Base-by-base conservation (phyloP, 2,797 vertebrate genomes). In the Poecile montanus region DNA sequence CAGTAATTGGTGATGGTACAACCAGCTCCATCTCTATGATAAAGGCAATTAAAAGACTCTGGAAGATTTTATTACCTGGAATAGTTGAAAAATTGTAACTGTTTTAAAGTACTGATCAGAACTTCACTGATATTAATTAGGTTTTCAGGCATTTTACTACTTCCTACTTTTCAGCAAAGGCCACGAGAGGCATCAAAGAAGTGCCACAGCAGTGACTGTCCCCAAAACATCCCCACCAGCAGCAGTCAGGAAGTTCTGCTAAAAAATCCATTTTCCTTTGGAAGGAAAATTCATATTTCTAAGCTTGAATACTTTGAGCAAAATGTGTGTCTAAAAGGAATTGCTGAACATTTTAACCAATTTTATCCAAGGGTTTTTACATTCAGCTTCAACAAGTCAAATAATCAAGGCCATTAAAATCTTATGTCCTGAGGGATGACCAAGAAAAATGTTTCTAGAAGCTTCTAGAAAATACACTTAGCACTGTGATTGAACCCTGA, bases 401-500 rank as follows among this genome's bases (percentile, higher is more conserved):
- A 78, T 54, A 67, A 90, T 70, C 48, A 57, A 78, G 63, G 70
- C 85, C 89, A 92, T 36, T 36, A 40, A 63, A 76, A 86, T 92
- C 51, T 75, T 73, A 40, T 51, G 48, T 72, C 85, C 90, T 85
- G 77, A 77, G 77, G 74, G 81, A 84, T 54, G 60, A 79, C 71
- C 89, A 92, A 86, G 83, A 85, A 88, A 88, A 95, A 88, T 40
- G 51, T 67, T 92, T 91, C 91, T 60, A 85, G 88, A 96, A 94
- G 74, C 42, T 88, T 88, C 82, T 63, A 66, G 73, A 88, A 91
- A 67, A 86, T 70, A 32, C 36, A 67, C 36, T 81, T 89, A 91
- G 79, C 60, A 73, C 85, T 82, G 56, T 76, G 56, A 72, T 73
- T 79, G 85, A 95, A 82, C 80, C 80, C 71, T 89, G 72, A 88